Conservation (phyloP, 37 sponge, comb jelly and placozoan genomes). For the Chondrosia reniformis region DNA sequence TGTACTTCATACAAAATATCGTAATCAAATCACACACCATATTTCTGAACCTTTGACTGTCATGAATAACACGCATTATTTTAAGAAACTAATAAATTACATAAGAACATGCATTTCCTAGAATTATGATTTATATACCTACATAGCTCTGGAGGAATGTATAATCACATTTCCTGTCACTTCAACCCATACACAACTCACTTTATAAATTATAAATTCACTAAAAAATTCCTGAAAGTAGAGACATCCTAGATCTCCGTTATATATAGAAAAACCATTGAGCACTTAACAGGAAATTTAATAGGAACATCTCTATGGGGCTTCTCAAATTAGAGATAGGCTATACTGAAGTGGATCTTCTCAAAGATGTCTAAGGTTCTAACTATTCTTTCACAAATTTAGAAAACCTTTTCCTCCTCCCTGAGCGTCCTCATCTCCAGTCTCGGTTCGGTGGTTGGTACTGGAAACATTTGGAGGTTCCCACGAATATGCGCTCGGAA, state of each 20-base stretch:
- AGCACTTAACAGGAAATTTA: neutral
- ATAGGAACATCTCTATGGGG: neutral
- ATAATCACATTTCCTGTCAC: too few relatives aligned
- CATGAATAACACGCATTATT: neutral
- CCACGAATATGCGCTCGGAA: slow-evolving; percentile 77
- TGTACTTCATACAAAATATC: too few relatives aligned
- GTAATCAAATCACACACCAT: too few relatives aligned
- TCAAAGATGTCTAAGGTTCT: neutral
- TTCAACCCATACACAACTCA: too few relatives aligned
- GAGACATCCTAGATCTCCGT: too few relatives aligned
- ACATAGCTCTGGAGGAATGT: neutral
- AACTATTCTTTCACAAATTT: neutral
- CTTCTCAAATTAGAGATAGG: neutral
- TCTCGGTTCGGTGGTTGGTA: slow-evolving; percentile 80
- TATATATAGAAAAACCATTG: neutral
- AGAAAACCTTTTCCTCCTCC: slow-evolving; percentile 70
- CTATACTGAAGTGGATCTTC: neutral
- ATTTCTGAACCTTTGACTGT: too few relatives aligned
- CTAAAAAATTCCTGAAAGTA: too few relatives aligned
- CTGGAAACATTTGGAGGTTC: slow-evolving; percentile 88
- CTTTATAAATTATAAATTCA: too few relatives aligned
- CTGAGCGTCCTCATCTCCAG: slow-evolving; percentile 56
- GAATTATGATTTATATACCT: neutral
- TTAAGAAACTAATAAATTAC: neutral
- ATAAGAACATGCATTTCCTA: neutral